Base-by-base conservation (phyloP, 1,140 invertebrate genomes). In the Philaenus spumarius region DNA sequence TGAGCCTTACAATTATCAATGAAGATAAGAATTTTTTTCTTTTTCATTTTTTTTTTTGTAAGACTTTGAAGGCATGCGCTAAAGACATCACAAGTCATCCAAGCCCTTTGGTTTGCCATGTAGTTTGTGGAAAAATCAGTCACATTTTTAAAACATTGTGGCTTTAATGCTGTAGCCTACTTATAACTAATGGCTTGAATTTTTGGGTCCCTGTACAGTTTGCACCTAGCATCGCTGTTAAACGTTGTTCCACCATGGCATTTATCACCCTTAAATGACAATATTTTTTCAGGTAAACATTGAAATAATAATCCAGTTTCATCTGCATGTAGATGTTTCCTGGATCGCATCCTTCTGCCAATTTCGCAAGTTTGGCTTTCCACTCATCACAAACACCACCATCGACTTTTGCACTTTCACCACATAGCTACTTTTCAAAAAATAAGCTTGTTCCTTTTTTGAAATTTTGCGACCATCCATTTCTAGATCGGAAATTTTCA, bases 121-220 rank as follows among this genome's bases (percentile, higher is more conserved):
- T n/a, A n/a, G n/a, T n/a, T n/a, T n/a, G n/a, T n/a, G n/a, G n/a
- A n/a, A n/a, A n/a, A n/a, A n/a, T n/a, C n/a, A n/a, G n/a, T n/a
- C n/a, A n/a, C n/a, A n/a, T n/a, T n/a, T n/a, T n/a, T n/a, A n/a
- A n/a, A n/a, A n/a, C n/a, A n/a, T n/a, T n/a, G n/a, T n/a, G n/a
- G n/a, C n/a, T n/a, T n/a, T n/a, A n/a, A n/a, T n/a, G n/a, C n/a
- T n/a, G n/a, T n/a, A n/a, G n/a, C n/a, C n/a, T n/a, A n/a, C n/a
- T n/a, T n/a, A n/a, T 72, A 0, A 75, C 62, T 6, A 75, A 37
- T 17, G 70, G 65, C 19, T 68, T 67, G 15, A 67, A 48, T 62
- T 73, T 75, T 43, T 75, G 65, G 37, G 62, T 68, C 7, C 74
- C 72, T 19, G 45, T 54, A 60, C 67, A 64, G 58, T 74, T 77